Base-by-base conservation (phyloP, 2,888 invertebrate species). In the Cheilosia pagana region DNA sequence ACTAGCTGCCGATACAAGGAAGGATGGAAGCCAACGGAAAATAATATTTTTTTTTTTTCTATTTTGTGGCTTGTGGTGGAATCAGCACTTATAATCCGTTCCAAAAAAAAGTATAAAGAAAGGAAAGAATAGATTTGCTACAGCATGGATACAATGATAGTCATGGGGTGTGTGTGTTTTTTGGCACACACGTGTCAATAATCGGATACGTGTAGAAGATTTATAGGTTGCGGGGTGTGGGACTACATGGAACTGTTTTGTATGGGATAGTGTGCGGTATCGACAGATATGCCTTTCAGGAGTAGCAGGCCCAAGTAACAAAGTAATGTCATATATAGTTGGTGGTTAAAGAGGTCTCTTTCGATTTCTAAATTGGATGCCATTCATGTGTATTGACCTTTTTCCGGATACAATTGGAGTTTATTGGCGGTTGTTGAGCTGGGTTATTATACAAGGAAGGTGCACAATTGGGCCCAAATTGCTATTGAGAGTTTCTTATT, bases 141-240 rank as follows among this genome's bases (percentile, higher is more conserved):
- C 16, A 16, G 45, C 53, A 67, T 16, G 57, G 81, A 81, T 75
- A 75, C 48, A 62, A 60, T 41, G 21, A 25, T 52, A 50, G 25
- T 25, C 52, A 14, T 23, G 52, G 23, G 35, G 12, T 35, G 35
- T 35, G 28, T 35, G 10, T 10, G 10, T 60, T 39, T 21, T 48
- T 35, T 63, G 43, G 25, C 45, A 70, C 57, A 75, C 48, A 79
- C 79, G 57, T 78, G 72, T 43, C 79, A 79, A 72, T 68, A 78
- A 68, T 65, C 65, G 79, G 62, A 23, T 72, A 85, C 74, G 70
- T 79, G 83, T 75, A 53, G 68, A 59, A 55, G 65, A 74, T 79
- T 79, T 79, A 57, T 74, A 39, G 63, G 45, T 45, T 50, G 4
- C 48, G 21, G 16, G 39, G 41, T 43, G 16, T 25, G 39, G 45